Evolutionary conservation across 1,140 invertebrate species (phyloP), one percentile per base, ranked within the genome.

Genomic region (Solenopsis fugax): DNA sequence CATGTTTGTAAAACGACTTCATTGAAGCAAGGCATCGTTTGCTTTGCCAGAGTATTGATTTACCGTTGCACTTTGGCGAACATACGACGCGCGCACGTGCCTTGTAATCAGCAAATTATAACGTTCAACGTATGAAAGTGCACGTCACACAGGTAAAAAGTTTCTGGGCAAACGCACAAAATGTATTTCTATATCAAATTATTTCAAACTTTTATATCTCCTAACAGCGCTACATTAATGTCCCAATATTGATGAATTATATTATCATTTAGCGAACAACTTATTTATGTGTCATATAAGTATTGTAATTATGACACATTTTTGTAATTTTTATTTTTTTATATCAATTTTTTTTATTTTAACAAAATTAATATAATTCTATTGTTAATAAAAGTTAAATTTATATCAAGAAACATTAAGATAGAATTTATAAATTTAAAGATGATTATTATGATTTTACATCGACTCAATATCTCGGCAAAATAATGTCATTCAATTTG

Each of bases 31-130:
- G 29, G 60, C 60, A 60, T 76, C 73, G 73, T 67, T 78, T 78
- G 60, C 76, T 48, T 48, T 65, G 58, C 45, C 45, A 67, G 41
- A 78, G 76, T 78, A 78, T 78, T 78, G 76, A 78, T 78, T 78
- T 48, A 48, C 60, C 58, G 76, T 78, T 29, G 60, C 58, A 78
- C 60, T 78, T 78, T 78, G 60, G 58, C 60, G 60, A 67, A 65
- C 60, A 65, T 34, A 78, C 41, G 24, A 78, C 76, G 45, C 60
- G 41, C 41, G 58, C 76, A 64, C 37, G 73, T 76, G 37, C 54
- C 73, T 78, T 24, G 76, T 78, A 78, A 78, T 78, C 62, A 78
- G 76, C 76, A 78, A 78, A 78, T 78, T 78, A 78, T 65, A 78
- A 78, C 60, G 41, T 48, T 34, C 41, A 34, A 78, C 41, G 29